Evolutionary conservation across 2,113 vertebrate genomes (phyloP), one percentile per base, ranked within the genome.

Genomic region (Rostratula benghalensis): DNA sequence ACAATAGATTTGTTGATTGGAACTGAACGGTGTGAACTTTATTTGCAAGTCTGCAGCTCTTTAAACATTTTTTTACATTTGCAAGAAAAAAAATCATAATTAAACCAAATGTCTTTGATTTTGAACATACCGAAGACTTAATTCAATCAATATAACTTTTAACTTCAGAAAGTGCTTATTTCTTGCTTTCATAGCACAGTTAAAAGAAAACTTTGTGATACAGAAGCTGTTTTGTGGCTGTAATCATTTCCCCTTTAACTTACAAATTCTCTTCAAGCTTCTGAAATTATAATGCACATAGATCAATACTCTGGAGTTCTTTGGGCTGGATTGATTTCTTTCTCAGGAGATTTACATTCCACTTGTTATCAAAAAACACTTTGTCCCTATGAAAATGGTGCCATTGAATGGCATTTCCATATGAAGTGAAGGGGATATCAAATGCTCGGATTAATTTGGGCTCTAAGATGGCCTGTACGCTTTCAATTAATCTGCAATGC

Each of bases 301-400:
- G 96, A 97, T 98, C 95, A 96, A 95, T 97, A 96, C 88, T 89
- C 92, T 69, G 69, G 93, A 92, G 95, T 96, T 97, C 96, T 97
- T 97, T 97, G 89, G 95, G 80, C 88, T 96, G 90, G 94, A 96
- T 97, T 98, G 96, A 97, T 98, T 98, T 97, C 95, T 97, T 98
- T 98, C 96, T 97, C 97, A 97, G 75, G 96, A 98, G 97, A 97
- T 97, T 97, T 97, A 93, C 97, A 96, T 98, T 97, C 97, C 95
- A 97, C 95, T 97, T 96, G 90, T 97, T 98, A 97, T 97, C 96
- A 98, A 93, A 96, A 98, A 97, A 65, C 94, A 97, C 95, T 97
- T 97, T 98, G 96, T 98, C 95, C 87, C 91, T 92, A 96, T 96
- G 97, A 98, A 98, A 98, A 93, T 97, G 95, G 96, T 98, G 93